phyloP scores from a whole-genome alignment of 2,888 invertebrate species.

The Cephus nigrinus region DNA sequence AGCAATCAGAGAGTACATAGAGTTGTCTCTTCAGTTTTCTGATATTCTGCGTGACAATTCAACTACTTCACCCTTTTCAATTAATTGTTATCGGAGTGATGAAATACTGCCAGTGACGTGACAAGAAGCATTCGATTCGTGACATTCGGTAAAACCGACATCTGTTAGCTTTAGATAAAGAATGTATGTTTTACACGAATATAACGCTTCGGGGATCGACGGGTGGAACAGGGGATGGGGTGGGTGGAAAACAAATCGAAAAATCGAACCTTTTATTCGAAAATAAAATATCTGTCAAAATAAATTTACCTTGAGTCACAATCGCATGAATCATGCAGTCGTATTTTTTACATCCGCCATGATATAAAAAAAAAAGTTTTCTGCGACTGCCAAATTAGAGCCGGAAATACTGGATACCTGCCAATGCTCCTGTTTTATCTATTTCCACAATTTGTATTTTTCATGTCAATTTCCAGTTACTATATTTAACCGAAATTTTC shows the following conservation, averaged over 20 bases:
- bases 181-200: background rate
- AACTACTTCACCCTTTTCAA: background rate
- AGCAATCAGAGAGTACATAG: background rate
- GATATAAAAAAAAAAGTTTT: background rate
- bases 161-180: background rate
- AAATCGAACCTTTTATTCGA: background rate
- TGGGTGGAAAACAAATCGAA: background rate
- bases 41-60: background rate
- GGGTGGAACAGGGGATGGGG: fast-evolving
- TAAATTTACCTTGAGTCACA: background rate
- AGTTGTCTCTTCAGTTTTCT: background rate
- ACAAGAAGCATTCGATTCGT: background rate
- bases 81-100: background rate
- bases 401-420: background rate
- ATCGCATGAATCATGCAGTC: too few relatives aligned
- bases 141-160: background rate
- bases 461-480: background rate
- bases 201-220: background rate
- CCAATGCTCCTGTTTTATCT: background rate
- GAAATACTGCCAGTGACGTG: background rate
- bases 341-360: background rate
- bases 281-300: background rate
- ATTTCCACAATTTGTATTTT: background rate
- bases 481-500: background rate
- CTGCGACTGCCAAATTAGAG: background rate